A percentile compares a stretch with the other conserved stretches of the same genome.
Conservation (phyloP, 2,888 invertebrate species). For the Idaea dimidiata region DNA sequence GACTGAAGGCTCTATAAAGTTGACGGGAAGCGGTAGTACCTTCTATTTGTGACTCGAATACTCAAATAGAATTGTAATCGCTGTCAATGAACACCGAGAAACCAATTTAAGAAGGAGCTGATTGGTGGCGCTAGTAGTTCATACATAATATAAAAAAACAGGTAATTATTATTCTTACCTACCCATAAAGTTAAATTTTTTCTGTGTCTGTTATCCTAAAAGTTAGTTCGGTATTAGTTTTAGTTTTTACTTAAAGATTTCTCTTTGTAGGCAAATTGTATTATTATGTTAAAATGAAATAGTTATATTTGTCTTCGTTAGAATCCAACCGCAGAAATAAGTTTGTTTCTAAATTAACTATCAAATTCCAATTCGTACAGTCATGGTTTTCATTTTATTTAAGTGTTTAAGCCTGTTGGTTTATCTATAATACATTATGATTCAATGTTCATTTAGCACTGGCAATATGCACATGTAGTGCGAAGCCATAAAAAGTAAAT, state of each 20-base stretch:
- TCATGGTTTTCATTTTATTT: slow-evolving; percentile 36
- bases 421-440: neutral
- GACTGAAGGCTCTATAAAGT: slow-evolving; percentile 7
- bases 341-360: slow-evolving; percentile 30
- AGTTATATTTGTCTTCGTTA: neutral
- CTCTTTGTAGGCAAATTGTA: no score
- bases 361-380: slow-evolving; percentile 47
- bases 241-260: no score
- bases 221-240: neutral
- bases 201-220: neutral
- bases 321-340: neutral
- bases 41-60: slow-evolving; percentile 70
- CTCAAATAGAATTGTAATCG: slow-evolving; percentile 53
- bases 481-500: no score
- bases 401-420: slow-evolving; percentile 3
- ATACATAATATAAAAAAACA: neutral
- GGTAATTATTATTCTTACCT: neutral
- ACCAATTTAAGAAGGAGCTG: neutral
- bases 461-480: no score
- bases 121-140: neutral
- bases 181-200: neutral
- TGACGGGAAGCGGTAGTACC: slow-evolving; percentile 72
- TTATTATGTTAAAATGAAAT: no score
- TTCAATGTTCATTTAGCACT: no score
- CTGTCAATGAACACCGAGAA: slow-evolving; percentile 39